These are phyloP conservation scores for Trissoscelio sp. DNA, from an alignment of 2,888 invertebrate genomes.

Conservation along the genomic window DNA sequence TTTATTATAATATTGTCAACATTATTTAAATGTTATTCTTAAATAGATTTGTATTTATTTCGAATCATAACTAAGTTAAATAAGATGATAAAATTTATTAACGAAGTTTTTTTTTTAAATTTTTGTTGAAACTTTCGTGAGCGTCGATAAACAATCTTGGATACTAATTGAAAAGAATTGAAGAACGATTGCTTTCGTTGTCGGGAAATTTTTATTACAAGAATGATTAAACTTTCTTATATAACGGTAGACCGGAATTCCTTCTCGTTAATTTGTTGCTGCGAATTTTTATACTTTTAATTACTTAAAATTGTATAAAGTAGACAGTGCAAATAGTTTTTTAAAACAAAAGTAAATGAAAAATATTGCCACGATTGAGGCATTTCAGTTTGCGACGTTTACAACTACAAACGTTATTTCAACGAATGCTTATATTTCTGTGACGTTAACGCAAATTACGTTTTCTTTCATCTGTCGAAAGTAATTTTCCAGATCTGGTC, in stretches of 20 bases:
- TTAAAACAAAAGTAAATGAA: neutral
- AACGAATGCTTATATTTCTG: slow-evolving; percentile 45
- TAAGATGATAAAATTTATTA: no score
- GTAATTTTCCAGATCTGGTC: slow-evolving; percentile 59
- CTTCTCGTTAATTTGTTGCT: neutral
- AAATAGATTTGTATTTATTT: no score
- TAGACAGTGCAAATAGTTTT: neutral
- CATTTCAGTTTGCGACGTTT: slow-evolving; percentile 38
- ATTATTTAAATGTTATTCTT: no score
- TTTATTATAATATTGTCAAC: no score
- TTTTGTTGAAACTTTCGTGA: no score
- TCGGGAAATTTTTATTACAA: no score
- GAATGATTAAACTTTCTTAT: no score
- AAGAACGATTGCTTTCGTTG: neutral
- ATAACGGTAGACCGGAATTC: no score
- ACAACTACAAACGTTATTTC: slow-evolving; percentile 52
- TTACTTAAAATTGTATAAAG: neutral
- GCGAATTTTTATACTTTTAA: neutral
- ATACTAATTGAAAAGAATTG: neutral
- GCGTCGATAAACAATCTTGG: no score
- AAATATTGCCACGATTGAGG: slow-evolving; percentile 20
- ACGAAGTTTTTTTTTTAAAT: no score
- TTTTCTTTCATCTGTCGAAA: slow-evolving; percentile 68
- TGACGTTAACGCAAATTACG: slow-evolving; percentile 63
- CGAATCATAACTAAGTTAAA: no score